Percentiles rank a stretch among this genome's conserved stretches.
Evolutionary conservation across 2,888 invertebrate species (phyloP).

Genomic region (Hydrotaea diabolus): DNA sequence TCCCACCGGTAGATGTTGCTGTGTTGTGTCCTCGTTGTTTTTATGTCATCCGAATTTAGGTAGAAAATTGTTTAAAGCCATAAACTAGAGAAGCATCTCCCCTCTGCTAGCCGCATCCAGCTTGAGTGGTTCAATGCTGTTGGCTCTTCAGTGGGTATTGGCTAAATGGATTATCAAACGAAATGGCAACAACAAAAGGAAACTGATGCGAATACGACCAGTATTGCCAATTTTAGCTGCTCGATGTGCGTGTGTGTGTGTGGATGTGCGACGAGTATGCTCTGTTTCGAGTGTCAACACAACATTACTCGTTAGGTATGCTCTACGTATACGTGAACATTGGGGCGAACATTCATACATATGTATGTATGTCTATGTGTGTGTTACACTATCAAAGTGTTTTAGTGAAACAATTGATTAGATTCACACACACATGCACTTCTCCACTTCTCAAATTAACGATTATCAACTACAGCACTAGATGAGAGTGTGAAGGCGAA

Average conservation of each 20-base stretch:
- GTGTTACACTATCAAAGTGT: slow-evolving; percentile 3
- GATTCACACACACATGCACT: slow-evolving; percentile 19
- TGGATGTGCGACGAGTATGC: background rate
- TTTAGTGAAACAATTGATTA: slow-evolving; percentile 38
- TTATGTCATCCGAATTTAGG: slow-evolving; percentile 48
- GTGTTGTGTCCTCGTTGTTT: slow-evolving; percentile 25
- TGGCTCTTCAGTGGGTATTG: slow-evolving; percentile 11
- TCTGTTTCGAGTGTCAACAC: slow-evolving; percentile 32
- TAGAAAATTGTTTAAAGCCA: slow-evolving; percentile 44
- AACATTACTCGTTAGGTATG: background rate
- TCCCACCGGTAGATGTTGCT: slow-evolving; percentile 15
- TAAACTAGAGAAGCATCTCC: slow-evolving; percentile 22
- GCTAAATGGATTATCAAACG: slow-evolving; percentile 31
- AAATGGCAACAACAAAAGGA: background rate
- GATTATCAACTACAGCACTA: slow-evolving; percentile 27
- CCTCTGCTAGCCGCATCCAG: background rate
- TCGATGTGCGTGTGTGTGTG: background rate
- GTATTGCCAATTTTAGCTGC: slow-evolving; percentile 27
- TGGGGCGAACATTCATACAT: too few species aligned
- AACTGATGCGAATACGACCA: slow-evolving; percentile 20
- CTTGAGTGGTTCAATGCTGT: background rate
- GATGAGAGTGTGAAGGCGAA: background rate
- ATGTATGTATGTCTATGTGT: slow-evolving; percentile 2
- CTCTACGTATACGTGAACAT: background rate
- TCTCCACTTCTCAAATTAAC: slow-evolving; percentile 28